A percentile compares a stretch with the other conserved stretches of the same genome.
These are phyloP conservation scores for Butorides virescens DNA, from an alignment of 2,113 vertebrate species.

Conservation along the genomic window DNA sequence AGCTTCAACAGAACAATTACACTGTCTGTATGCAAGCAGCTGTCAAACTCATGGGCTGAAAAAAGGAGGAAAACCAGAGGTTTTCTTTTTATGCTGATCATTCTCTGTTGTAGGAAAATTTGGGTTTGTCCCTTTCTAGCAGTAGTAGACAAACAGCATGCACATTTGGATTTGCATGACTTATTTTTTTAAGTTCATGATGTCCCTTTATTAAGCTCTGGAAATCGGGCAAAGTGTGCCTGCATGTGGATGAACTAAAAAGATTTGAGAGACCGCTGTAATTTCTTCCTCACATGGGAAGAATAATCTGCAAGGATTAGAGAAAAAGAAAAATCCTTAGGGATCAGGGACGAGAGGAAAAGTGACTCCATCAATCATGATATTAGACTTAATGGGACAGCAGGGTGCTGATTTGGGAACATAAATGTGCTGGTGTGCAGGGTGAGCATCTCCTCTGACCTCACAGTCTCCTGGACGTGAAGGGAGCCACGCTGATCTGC, in stretches of 20 bases:
- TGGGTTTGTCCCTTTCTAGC: not conserved
- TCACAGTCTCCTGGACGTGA: not conserved
- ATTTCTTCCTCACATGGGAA: conserved; percentile 13
- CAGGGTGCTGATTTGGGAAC: not conserved
- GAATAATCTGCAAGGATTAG: conserved; percentile 28
- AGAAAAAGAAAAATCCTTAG: not conserved
- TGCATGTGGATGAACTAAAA: not conserved
- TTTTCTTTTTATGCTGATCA: not conserved
- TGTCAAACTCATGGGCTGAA: not conserved
- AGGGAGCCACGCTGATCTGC: not conserved
- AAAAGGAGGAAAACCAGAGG: not conserved
- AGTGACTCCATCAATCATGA: not conserved
- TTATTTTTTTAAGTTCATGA: not conserved
- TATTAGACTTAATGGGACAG: not conserved
- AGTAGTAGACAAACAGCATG: not conserved
- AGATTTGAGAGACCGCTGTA: conserved; percentile 11
- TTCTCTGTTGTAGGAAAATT: not conserved
- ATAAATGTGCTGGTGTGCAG: not conserved
- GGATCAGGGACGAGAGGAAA: not conserved
- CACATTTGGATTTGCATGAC: not conserved
- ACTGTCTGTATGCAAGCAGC: not conserved
- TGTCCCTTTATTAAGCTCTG: conserved; percentile 18
- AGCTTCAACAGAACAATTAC: conserved; percentile 22
- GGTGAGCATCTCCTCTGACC: not conserved
- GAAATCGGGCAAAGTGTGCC: not conserved